Evolutionary conservation across 2,888 invertebrate genomes (phyloP), one percentile per base, ranked within the genome.

Genomic region (Julus scanicus): DNA sequence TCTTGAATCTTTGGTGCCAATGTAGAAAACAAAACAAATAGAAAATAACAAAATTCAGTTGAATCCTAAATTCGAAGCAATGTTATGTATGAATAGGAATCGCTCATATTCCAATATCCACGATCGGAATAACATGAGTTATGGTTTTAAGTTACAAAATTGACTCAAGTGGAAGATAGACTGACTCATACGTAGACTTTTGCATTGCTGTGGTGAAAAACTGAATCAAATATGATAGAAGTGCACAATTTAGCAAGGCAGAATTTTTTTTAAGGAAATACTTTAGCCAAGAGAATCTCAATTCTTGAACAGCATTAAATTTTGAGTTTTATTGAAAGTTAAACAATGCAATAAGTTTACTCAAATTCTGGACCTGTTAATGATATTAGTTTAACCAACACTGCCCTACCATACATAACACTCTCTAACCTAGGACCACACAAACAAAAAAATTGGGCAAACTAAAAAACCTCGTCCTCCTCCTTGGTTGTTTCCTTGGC

Each of bases 401-500:
- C 3, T 53, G 53, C 44, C 84, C 17, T 11, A 29, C 39, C 84
- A 44, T 11, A 40, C 84, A 84, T 39, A 37, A 84, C 84, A 40
- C 15, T n/a, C 17, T 39, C 39, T 39, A 9, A 37, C 17, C n/a
- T 17, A 8, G 40, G 15, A 84, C 2, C 37, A 39, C 39, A n/a
- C 84, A 37, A 39, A 84, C 39, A 84, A 84, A 37, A 17, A 71
- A 5, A 37, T 39, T 15, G n/a, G 39, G 44, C 39, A 9, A 84
- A 2, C 39, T 84, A 84, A 71, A 71, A 71, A n/a, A 71, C 71
- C 29, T 71, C 71, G n/a, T 71, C 71, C n/a, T 71, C 71, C 40
- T 84, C 84, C 40, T 44, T 84, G 84, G 44, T 39, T 84, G 84
- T n/a, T 84, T 39, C 84, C 39, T 13, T n/a, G 84, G 84, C 39